A percentile compares a stretch with the other conserved stretches of the same genome.
phyloP scores from a whole-genome alignment of 2,797 vertebrate genomes.

The Mycteria americana region DNA sequence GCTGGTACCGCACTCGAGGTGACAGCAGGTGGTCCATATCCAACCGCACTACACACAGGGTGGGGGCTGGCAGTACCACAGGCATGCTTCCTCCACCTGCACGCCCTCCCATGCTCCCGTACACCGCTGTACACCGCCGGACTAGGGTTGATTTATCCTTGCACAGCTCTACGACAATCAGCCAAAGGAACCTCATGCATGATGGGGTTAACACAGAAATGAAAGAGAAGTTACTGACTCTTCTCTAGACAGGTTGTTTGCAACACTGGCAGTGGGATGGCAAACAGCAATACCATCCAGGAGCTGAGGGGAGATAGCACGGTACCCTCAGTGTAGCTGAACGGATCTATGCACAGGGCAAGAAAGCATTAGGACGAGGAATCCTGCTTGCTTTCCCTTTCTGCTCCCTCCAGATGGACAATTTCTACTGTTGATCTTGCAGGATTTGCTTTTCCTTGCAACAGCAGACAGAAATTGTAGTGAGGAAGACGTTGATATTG shows the following conservation, averaged over 20 bases:
- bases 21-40: neutral
- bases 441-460: neutral
- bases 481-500: neutral
- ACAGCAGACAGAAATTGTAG: neutral
- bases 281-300: neutral
- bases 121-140: neutral
- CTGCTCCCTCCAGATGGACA: neutral
- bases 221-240: neutral
- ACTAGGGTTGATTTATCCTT: neutral
- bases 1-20: neutral
- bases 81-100: neutral
- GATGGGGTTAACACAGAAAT: neutral
- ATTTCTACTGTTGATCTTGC: neutral
- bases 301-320: neutral
- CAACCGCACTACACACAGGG: neutral
- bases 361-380: neutral
- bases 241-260: neutral
- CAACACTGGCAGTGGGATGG: neutral
- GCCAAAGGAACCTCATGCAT: rapidly evolving
- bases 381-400: neutral
- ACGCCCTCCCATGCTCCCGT: neutral
- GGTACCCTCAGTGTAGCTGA: neutral
- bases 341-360: rapidly evolving
- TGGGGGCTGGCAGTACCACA: neutral
- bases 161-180: neutral